These are phyloP conservation scores for Notiomystis cincta DNA, from an alignment of 2,113 vertebrate species.

Conservation along the genomic window DNA sequence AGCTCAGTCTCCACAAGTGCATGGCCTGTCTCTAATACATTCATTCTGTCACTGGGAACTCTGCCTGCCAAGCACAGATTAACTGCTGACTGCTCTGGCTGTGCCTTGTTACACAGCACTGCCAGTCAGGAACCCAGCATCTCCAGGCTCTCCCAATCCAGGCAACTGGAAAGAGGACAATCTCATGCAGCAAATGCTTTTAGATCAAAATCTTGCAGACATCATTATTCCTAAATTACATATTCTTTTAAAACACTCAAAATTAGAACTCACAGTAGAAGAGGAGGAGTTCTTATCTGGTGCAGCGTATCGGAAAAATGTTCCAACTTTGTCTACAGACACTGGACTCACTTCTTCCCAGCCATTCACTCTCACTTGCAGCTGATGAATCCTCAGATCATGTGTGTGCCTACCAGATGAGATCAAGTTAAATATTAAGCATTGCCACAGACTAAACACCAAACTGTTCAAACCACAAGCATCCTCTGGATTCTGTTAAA, in stretches of 20 bases:
- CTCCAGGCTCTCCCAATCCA: neutral
- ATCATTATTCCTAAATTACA: neutral
- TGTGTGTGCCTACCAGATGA: conserved; percentile 85
- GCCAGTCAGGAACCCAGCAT: neutral
- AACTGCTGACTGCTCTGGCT: neutral
- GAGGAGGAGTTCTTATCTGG: conserved; percentile 91
- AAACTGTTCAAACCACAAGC: neutral
- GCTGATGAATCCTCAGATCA: conserved; percentile 91
- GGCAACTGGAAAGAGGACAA: neutral
- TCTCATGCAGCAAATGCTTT: neutral
- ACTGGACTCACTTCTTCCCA: conserved; percentile 97
- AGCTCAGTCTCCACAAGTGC: neutral
- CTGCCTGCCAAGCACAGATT: neutral
- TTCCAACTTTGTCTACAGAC: conserved; percentile 96
- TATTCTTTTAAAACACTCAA: neutral
- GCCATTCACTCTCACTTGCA: conserved; percentile 92
- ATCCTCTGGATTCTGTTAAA: neutral
- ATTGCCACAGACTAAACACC: neutral
- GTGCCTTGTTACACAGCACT: neutral
- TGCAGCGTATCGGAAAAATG: conserved; percentile 95
- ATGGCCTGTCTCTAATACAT: neutral
- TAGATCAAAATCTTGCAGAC: neutral
- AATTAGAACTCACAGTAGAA: conserved; percentile 81
- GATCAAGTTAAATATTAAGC: neutral
- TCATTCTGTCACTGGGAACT: neutral